A percentile compares a stretch with the other conserved stretches of the same genome.
These are phyloP conservation scores for Aramus guarauna DNA, from an alignment of 2,113 vertebrate genomes.

Conservation along the genomic window DNA sequence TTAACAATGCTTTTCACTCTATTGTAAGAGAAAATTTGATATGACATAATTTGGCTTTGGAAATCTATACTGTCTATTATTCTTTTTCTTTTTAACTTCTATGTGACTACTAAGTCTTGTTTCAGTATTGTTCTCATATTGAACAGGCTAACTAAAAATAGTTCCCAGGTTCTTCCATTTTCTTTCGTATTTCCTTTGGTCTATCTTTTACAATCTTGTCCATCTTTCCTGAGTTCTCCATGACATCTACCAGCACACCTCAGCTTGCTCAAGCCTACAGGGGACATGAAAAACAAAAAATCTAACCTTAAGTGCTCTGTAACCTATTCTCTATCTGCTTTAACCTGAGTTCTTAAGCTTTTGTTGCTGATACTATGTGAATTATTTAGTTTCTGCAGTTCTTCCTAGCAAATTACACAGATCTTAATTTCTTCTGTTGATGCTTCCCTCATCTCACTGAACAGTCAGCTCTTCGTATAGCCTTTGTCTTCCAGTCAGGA, in stretches of 20 bases:
- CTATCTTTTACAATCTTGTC: not conserved
- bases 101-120: not conserved
- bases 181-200: not conserved
- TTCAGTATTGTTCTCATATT: not conserved
- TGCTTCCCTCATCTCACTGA: not conserved
- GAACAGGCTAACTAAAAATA: not conserved
- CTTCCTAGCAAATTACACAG: not conserved
- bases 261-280: not conserved
- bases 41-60: not conserved
- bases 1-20: not conserved
- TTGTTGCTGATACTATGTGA: not conserved
- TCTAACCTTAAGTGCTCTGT: not conserved
- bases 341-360: not conserved
- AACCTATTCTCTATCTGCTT: not conserved
- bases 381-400: not conserved
- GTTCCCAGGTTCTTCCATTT: not conserved
- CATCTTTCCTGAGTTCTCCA: not conserved
- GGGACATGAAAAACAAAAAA: not conserved
- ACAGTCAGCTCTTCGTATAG: not conserved
- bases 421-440: not conserved
- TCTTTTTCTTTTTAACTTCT: not conserved
- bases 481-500: not conserved
- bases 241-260: not conserved
- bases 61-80: not conserved
- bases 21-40: not conserved